Conservation (phyloP, 2,113 vertebrate species). For the Plotosus lineatus region DNA sequence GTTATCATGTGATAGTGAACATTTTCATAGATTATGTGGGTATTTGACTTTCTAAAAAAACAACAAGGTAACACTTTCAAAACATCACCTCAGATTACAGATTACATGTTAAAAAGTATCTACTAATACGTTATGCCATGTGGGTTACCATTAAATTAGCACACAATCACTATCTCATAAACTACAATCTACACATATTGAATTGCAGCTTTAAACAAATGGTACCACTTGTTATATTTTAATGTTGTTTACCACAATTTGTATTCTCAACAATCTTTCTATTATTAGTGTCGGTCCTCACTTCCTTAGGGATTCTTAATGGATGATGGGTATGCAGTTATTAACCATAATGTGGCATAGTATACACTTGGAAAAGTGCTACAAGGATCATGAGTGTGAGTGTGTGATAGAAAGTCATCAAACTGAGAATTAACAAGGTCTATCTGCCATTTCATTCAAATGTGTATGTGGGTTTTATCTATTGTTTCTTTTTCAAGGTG, state of each 20-base stretch:
- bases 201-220: neutral
- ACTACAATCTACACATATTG: neutral
- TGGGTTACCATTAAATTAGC: too few species aligned
- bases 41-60: too few species aligned
- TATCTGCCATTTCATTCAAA: too few species aligned
- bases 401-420: neutral
- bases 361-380: neutral
- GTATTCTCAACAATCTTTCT: neutral
- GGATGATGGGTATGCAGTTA: neutral
- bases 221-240: neutral
- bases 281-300: neutral
- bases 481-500: conserved; percentile 8
- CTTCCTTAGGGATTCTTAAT: neutral
- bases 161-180: neutral
- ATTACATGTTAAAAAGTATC: too few species aligned
- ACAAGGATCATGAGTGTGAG: neutral
- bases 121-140: too few species aligned
- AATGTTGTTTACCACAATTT: neutral
- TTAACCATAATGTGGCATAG: neutral
- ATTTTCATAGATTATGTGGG: too few species aligned
- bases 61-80: too few species aligned
- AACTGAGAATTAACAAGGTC: too few species aligned
- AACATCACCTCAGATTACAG: too few species aligned
- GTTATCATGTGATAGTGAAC: too few species aligned
- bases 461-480: neutral